Evolutionary conservation across 1,140 invertebrate species (phyloP).

Genomic region (Vollenhovia emeryi): DNA sequence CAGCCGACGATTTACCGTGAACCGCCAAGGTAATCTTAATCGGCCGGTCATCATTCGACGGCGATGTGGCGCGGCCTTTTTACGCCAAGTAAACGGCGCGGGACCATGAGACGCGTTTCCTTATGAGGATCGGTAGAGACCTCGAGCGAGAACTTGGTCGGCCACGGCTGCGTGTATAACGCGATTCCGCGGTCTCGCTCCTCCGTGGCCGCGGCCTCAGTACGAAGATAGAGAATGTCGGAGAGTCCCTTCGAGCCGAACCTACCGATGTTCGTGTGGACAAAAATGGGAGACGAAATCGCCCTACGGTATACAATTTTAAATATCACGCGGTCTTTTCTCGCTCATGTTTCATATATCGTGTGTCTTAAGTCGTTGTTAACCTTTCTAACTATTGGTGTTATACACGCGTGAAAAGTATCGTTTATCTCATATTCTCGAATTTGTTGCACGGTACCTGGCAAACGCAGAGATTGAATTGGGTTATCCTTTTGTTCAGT

Average conservation of each 20-base stretch:
- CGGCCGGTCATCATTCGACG: constrained; percentile 45
- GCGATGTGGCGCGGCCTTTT: constrained; percentile 68
- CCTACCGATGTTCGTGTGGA: not conserved
- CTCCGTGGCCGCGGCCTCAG: not conserved
- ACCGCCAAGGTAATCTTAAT: constrained; percentile 53
- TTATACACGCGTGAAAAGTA: too few species aligned
- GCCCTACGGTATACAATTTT: too few species aligned
- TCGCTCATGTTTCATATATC: too few species aligned
- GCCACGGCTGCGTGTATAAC: constrained; percentile 7
- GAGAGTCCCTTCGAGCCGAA: not conserved
- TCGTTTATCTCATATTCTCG: too few species aligned
- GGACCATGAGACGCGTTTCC: constrained; percentile 64
- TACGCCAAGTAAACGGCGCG: constrained; percentile 67
- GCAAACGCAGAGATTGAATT: too few species aligned
- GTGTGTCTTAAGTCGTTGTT: too few species aligned
- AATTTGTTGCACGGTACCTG: too few species aligned
- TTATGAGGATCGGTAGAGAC: constrained; percentile 69
- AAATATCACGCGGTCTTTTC: too few species aligned
- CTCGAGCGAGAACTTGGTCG: constrained; percentile 56
- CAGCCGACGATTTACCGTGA: constrained; percentile 11
- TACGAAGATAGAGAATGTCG: not conserved
- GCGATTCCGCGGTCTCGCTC: constrained; percentile 45
- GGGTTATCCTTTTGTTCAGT: too few species aligned
- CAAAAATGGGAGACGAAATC: not conserved
- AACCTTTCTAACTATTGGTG: too few species aligned